phyloP scores from a whole-genome alignment of 2,113 vertebrate genomes.

The Cichladusa arquata region DNA sequence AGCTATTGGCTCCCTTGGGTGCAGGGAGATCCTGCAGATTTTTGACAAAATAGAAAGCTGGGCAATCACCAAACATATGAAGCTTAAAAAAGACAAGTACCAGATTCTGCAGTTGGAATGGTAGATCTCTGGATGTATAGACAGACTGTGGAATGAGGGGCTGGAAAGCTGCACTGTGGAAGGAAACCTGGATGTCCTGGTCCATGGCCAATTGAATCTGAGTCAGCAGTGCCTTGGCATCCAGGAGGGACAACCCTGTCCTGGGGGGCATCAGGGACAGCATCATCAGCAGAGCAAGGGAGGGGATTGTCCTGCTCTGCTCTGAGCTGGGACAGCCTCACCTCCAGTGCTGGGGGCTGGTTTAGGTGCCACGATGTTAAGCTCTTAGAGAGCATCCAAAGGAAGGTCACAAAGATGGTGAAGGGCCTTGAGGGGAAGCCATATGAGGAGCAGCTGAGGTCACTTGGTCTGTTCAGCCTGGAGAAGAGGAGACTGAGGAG shows the following conservation, averaged over 20 bases:
- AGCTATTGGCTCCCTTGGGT: rapidly evolving
- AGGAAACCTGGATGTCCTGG: neutral
- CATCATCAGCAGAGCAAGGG: neutral
- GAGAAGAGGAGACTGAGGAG: neutral
- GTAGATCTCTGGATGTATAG: too few species aligned
- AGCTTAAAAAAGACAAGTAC: neutral
- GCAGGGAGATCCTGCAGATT: neutral
- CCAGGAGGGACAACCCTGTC: rapidly evolving
- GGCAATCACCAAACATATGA: rapidly evolving
- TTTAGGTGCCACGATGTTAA: neutral
- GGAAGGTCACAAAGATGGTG: rapidly evolving
- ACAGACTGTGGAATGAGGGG: neutral
- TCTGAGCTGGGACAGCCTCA: rapidly evolving
- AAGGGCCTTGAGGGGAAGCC: rapidly evolving
- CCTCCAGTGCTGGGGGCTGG: rapidly evolving
- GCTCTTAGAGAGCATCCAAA: neutral
- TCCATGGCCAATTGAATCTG: rapidly evolving
- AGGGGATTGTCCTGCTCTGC: rapidly evolving
- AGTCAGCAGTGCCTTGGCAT: neutral
- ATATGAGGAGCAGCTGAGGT: neutral
- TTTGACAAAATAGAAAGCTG: neutral
- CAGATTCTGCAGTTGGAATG: neutral
- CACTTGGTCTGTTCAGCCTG: neutral
- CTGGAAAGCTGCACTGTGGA: neutral
- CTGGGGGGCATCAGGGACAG: neutral